Base-by-base conservation (phyloP, 2,113 vertebrate genomes). In the Cavia porcellus region DNA sequence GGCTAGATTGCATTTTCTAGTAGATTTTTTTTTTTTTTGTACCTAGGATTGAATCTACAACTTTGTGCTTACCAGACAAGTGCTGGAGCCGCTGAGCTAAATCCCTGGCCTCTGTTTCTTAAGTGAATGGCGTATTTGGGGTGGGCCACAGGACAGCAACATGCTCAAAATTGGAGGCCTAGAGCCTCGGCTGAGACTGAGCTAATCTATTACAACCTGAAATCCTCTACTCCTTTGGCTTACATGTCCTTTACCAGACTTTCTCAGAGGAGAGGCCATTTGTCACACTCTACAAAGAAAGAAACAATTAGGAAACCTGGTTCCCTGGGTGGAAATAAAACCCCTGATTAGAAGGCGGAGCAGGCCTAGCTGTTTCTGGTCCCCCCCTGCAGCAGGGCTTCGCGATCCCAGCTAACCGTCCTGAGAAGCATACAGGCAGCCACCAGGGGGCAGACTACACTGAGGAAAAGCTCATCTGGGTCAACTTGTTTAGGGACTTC, bases 391-490 rank as follows among this genome's bases (percentile, higher is more conserved):
- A 35, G 42, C 15, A 30, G 59, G 5, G 32, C 30, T 66, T 45
- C 22, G 30, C 1, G 35, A 52, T 19, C 19, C 35, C 19, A 59
- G 57, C 10, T 8, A 0, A 20, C 55, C 4, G 52, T 24, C 42
- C 30, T 0, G 10, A 84, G 62, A 84, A 30, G 59, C 19, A 25
- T 7, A 28, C 20, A 24, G 15, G 35, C 32, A 28, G 90, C 96
- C 97, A 97, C 95, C 55, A 97, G 97, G 92, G 97, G 97, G 97
- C 96, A 88, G 0, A 74, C 55, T 22, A 55, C 77, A 59, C 86
- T 3, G 45, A 61, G 35, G 92, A 75, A 95, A 80, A 88, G 32
- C 55, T n/a, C n/a, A 77, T 77, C 59, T 35, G 12, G 57, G 77
- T 45, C 55, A 35, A 45, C 55, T 55, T 45, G 22, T 4, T 91